Conservation (phyloP, 2,797 vertebrate species). For the Margarornis squamiger region DNA sequence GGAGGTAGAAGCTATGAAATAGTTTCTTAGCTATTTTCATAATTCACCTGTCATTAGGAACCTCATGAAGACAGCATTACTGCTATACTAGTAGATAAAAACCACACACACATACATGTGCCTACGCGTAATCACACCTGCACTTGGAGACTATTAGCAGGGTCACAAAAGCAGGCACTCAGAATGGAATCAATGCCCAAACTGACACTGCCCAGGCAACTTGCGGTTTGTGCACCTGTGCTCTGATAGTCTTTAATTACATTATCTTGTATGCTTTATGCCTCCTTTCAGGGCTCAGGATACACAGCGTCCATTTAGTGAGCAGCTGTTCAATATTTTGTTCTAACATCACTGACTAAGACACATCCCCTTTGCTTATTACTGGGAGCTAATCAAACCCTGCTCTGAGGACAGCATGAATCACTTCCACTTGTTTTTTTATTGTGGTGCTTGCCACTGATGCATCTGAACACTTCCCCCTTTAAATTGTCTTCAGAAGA, state of each 20-base stretch:
- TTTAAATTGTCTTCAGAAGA: not conserved
- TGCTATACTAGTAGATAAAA: not conserved
- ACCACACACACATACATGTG: not conserved
- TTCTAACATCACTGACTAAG: not conserved
- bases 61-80: not conserved
- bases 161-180: not conserved
- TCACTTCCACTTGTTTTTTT: not conserved
- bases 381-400: not conserved
- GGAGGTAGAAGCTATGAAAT: not conserved
- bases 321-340: constrained; percentile 31
- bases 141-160: not conserved
- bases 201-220: not conserved
- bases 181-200: not conserved
- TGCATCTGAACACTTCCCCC: not conserved
- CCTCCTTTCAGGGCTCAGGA: not conserved
- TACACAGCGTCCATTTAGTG: not conserved
- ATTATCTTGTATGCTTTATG: not conserved
- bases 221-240: not conserved
- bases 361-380: not conserved
- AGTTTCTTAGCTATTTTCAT: not conserved
- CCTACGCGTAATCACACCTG: not conserved
- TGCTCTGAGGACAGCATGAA: not conserved
- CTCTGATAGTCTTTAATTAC: not conserved
- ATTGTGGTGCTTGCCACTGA: not conserved
- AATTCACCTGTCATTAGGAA: not conserved